Evolutionary conservation across 2,797 vertebrate species (phyloP).

Genomic region (Cheirogaleus major): DNA sequence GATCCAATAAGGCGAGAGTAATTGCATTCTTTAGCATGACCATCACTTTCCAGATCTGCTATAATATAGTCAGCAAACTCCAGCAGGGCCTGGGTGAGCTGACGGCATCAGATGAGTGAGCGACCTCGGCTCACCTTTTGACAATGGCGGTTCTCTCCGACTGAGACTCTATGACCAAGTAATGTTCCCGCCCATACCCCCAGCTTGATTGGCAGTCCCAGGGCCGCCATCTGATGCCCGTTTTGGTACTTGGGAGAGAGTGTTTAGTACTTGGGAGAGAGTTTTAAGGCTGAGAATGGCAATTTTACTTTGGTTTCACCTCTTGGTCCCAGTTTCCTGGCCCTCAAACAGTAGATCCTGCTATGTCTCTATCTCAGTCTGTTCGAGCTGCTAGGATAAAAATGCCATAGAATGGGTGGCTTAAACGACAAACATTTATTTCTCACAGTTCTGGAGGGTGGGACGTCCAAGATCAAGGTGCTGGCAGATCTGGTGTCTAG

Average conservation of each 20-base stretch:
- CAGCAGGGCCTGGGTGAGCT: neutral
- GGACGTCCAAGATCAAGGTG: neutral
- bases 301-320: neutral
- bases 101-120: neutral
- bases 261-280: neutral
- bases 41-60: neutral
- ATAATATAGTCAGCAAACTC: too few relatives aligned
- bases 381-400: neutral
- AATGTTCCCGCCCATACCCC: neutral
- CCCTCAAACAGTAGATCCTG: neutral
- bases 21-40: accelerated
- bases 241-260: neutral
- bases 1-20: neutral
- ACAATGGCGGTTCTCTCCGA: neutral
- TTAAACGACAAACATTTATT: neutral
- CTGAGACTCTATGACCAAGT: neutral
- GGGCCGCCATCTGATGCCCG: neutral
- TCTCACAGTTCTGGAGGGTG: neutral
- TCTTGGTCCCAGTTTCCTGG: neutral
- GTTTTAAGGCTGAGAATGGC: neutral
- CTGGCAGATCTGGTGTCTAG: neutral
- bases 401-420: neutral
- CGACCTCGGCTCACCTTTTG: accelerated
- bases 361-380: neutral
- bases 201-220: neutral